phyloP scores from a whole-genome alignment of 2,797 vertebrate species.

The Otolemur crassicaudatus region DNA sequence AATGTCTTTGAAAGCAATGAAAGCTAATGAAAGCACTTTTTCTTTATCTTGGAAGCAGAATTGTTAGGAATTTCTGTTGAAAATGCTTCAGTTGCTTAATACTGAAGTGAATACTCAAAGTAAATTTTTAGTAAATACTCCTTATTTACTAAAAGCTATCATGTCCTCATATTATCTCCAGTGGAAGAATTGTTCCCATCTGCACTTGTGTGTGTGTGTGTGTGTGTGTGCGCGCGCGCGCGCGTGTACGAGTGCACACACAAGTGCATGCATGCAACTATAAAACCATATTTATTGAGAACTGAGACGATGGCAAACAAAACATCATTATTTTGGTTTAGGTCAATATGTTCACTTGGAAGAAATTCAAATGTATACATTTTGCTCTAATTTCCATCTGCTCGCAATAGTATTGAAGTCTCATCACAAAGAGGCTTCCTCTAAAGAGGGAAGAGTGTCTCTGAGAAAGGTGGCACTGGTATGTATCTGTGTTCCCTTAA shows the following conservation, averaged over 20 bases:
- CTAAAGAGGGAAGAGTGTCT: neutral
- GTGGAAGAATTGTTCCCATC: neutral
- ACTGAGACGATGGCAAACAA: neutral
- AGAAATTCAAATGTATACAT: neutral
- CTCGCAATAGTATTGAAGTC: neutral
- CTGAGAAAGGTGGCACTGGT: neutral
- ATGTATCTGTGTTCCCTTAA: neutral
- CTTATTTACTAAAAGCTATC: neutral
- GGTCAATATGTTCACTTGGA: conserved; percentile 10
- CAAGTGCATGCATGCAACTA: neutral
- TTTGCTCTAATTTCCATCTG: neutral
- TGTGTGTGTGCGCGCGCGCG: neutral
- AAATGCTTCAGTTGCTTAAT: conserved; percentile 1
- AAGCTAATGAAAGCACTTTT: conserved; percentile 45
- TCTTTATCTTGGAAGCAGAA: conserved; percentile 29
- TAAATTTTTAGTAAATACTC: too few relatives aligned
- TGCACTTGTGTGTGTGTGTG: neutral
- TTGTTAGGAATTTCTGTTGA: conserved; percentile 22
- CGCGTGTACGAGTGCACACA: neutral
- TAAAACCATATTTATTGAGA: neutral
- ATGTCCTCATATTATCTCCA: neutral
- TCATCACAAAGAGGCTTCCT: neutral
- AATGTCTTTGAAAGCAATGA: conserved; percentile 25
- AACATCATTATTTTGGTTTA: neutral
- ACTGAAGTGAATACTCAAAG: too few relatives aligned